Conservation (phyloP, 2,888 invertebrate species). For the Cerastis leucographa region DNA sequence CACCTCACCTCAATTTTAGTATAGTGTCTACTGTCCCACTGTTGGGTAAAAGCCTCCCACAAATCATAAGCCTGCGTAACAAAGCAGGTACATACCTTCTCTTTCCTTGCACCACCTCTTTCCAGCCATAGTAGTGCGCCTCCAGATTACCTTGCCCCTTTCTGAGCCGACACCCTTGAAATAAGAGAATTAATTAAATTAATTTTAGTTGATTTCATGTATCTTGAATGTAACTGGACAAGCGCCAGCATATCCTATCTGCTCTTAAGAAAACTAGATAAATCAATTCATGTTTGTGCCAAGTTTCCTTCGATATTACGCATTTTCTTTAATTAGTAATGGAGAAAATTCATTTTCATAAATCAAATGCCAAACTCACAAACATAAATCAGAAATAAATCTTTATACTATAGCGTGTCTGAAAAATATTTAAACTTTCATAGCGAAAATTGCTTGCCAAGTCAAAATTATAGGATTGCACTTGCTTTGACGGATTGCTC, state of each 20-base stretch:
- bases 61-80: not conserved
- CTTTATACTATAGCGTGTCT: not conserved
- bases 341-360: slow-evolving; percentile 20
- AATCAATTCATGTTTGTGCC: slow-evolving; percentile 49
- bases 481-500: not conserved
- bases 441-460: not conserved
- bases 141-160: not conserved
- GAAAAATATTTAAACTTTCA: not conserved
- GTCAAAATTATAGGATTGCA: not conserved
- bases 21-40: not conserved
- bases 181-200: not conserved
- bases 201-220: not conserved
- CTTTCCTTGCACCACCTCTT: not conserved
- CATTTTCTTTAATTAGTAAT: slow-evolving; percentile 37
- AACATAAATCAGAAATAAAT: slow-evolving; percentile 5
- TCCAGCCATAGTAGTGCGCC: not conserved
- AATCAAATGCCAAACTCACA: slow-evolving; percentile 3
- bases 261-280: slow-evolving; percentile 28
- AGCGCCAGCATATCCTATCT: slow-evolving; percentile 38
- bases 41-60: not conserved
- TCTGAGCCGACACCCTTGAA: not conserved
- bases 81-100: not conserved
- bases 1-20: no score
- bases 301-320: slow-evolving; percentile 31
- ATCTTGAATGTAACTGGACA: slow-evolving; percentile 28